Base-by-base conservation (phyloP, 2,797 vertebrate genomes). In the Hirundo rustica region DNA sequence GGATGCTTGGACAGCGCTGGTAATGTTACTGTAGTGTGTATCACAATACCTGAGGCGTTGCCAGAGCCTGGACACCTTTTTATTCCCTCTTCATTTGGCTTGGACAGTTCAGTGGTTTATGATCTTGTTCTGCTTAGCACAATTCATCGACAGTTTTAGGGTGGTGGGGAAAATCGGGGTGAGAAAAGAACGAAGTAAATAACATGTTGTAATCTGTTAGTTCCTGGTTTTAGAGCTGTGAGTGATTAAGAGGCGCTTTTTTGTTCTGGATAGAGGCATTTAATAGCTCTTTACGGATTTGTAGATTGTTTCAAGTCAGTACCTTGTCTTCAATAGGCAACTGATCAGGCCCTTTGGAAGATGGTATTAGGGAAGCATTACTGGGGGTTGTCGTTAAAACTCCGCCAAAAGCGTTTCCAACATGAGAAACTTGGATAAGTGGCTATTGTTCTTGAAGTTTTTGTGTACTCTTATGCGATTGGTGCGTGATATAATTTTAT, bases 41-140 rank as follows among this genome's bases (percentile, higher is more conserved):
- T 65, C 16, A 2, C 14, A 30, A 25, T 40, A 51, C 4, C 0
- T 3, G 50, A 40, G 50, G 7, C 0, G 0, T 32, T 6, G 10
- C 25, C 27, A 16, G n/a, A 74, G 22, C 29, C 25, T 58, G 11
- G 11, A 26, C 34, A 36, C 57, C 16, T 58, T 58, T 58, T 34
- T 36, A 11, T 55, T 71, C 30, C 26, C 34, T 44, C 17, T 40
- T 92, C 7, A 1, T 62, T 93, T 75, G 36, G 12, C 77, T 42
- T 36, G 70, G 32, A 62, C 7, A 1, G 8, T 70, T 23, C 20
- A n/a, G 34, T 77, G 53, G 15, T 10, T 62, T 9, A 10, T 13
- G 29, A 16, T 25, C 54, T 68, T 60, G 44, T 74, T 86, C 48
- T 58, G 53, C 61, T 64, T 4, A 16, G 53, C 36, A 1, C 25